Evolutionary conservation across 2,113 vertebrate species (phyloP), one percentile per base, ranked within the genome.

Genomic region (Calyptomena viridis): DNA sequence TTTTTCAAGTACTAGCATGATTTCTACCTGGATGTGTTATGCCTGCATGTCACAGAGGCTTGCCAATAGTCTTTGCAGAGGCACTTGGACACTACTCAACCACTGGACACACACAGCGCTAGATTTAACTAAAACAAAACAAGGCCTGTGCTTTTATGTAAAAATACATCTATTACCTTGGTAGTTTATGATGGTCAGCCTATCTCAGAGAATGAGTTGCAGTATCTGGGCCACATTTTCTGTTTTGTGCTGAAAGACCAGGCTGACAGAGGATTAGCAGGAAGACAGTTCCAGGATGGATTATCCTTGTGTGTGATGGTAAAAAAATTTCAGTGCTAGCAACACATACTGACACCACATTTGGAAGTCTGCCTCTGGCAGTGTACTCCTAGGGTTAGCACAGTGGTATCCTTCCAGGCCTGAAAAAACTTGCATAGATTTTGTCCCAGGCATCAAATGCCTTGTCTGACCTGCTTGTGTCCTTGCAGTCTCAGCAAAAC

Each of bases 291-390:
- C 68, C 76, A 87, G 88, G 31, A 42, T 33, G 84, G 73, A 90
- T 93, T 89, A 94, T 88, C 47, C 37, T 60, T 37, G 6, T 1
- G 5, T 42, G 12, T 35, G 35, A 52, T 35, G 68, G 42, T 42
- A 84, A 44, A 88, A 60, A 86, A 56, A 91, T 69, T 58, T 81
- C 42, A 69, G n/a, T 79, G 46, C 30, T 18, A 76, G 50, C 8
- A 14, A 93, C 55, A 76, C 1, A 0, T 89, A 21, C 56, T 73
- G 46, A 86, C 87, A 67, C 37, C 7, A 47, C 0, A 0, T 67
- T 75, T 94, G 91, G 82, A 89, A 93, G 47, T 28, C 42, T 95
- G 79, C 64, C 68, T 81, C 89, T 88, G 81, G 78, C 84, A 81
- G 22, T 30, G 27, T 46, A 15, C 6, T 82, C 58, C 44, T 31